Conservation (phyloP, 2,888 invertebrate genomes). For the Caenorhabditis angaria region DNA sequence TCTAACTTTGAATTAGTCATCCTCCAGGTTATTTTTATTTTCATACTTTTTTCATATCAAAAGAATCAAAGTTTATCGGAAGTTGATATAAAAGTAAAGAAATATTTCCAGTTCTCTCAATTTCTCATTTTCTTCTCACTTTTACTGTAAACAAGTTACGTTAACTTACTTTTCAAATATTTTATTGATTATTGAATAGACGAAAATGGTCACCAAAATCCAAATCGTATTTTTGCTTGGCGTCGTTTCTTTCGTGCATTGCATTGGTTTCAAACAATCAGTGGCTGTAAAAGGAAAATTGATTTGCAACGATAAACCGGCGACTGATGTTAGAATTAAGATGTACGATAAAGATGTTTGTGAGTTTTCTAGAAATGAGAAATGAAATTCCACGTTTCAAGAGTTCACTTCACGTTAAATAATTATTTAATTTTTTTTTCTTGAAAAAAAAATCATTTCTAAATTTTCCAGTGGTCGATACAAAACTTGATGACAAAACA, state of each 20-base stretch:
- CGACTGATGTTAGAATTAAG: conserved; percentile 44
- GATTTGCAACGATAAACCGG: conserved; percentile 52
- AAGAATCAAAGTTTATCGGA: background rate
- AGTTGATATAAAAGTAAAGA: background rate
- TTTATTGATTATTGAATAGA: background rate
- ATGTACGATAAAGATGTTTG: conserved; percentile 54
- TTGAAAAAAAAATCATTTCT: too few species aligned
- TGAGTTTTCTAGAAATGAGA: conserved; percentile 21
- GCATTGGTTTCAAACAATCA: conserved; percentile 52
- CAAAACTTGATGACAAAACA: conserved; percentile 48
- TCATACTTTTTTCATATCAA: background rate
- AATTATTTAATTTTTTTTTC: too few species aligned
- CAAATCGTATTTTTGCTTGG: background rate
- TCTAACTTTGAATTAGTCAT: conserved; percentile 14
- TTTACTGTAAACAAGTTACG: background rate
- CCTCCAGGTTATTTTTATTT: background rate
- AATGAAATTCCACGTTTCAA: too few species aligned
- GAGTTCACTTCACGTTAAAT: too few species aligned
- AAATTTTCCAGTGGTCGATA: conserved; percentile 43
- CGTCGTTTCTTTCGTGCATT: background rate
- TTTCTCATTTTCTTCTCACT: background rate
- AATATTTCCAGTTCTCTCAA: background rate
- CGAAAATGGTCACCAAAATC: background rate
- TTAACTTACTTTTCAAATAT: background rate
- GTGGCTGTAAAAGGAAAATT: conserved; percentile 47